Conservation (phyloP, 1,140 invertebrate genomes). For the Reticulitermes speratus region DNA sequence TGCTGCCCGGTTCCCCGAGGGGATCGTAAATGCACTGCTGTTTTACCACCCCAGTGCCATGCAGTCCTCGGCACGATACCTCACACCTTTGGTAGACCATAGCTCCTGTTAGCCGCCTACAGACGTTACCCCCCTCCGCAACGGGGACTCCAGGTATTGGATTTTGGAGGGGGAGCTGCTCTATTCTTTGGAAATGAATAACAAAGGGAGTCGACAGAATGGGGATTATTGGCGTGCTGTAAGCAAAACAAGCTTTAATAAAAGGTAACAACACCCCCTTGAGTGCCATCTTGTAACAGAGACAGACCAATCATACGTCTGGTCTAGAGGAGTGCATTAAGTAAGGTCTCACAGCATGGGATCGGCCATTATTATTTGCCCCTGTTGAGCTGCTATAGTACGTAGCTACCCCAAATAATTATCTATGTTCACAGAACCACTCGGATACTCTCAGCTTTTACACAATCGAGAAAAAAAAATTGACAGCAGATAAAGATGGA, state of each 20-base stretch:
- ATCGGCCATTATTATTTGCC: background rate
- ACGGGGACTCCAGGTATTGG: no score
- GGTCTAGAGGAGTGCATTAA: background rate
- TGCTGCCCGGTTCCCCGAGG: no score
- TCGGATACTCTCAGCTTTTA: background rate
- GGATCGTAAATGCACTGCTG: no score
- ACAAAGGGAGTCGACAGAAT: background rate
- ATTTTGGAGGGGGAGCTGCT: no score
- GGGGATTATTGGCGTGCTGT: constrained; percentile 7
- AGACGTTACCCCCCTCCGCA: no score
- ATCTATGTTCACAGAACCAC: background rate
- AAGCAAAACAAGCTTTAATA: constrained; percentile 1
- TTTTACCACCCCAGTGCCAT: no score
- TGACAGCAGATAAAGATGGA: no score
- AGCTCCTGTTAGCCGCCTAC: no score
- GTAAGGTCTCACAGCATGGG: background rate
- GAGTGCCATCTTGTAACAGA: background rate
- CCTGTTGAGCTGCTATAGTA: background rate
- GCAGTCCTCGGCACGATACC: no score
- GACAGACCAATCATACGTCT: background rate
- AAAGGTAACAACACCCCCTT: background rate
- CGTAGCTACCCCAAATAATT: background rate
- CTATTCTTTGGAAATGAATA: background rate
- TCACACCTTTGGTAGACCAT: no score
- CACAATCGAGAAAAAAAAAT: no score